These are phyloP conservation scores for Pipistrellus pipistrellus DNA, from an alignment of 2,797 vertebrate genomes.

Conservation along the genomic window DNA sequence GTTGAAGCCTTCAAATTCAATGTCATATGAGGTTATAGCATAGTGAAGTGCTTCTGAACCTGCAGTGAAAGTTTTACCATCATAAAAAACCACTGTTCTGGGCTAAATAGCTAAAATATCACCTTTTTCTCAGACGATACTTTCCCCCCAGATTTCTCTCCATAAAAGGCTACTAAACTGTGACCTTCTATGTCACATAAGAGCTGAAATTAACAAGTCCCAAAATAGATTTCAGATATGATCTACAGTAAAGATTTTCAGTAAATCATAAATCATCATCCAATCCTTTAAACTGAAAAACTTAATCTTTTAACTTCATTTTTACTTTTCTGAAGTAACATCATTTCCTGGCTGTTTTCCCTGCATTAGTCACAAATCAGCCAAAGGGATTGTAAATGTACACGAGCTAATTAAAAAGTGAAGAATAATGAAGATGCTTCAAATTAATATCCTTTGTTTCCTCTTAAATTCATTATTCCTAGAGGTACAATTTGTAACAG, in stretches of 20 bases:
- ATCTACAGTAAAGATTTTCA: not conserved
- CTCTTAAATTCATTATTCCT: constrained; percentile 56
- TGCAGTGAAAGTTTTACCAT: not conserved
- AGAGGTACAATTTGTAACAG: constrained; percentile 14
- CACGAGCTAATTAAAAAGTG: constrained; percentile 48
- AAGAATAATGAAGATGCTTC: constrained; percentile 19
- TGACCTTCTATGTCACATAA: not conserved
- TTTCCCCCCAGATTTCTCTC: not conserved
- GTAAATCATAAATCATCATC: not conserved
- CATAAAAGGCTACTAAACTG: not conserved
- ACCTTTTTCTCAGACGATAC: not conserved
- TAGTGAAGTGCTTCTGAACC: too few species aligned
- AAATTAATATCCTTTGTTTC: constrained; percentile 25
- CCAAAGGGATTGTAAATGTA: constrained; percentile 20
- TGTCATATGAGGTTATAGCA: not conserved
- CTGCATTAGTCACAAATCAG: not conserved
- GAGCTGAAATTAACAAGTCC: not conserved
- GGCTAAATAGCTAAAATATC: not conserved
- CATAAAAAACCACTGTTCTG: constrained; percentile 51
- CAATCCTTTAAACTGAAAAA: not conserved
- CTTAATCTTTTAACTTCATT: not conserved
- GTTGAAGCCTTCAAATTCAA: not conserved
- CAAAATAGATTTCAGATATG: not conserved
- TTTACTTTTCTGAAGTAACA: constrained; percentile 31
- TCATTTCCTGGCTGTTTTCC: not conserved